Base-by-base conservation (phyloP, 1,140 invertebrate genomes). In the Muscidifurax raptorellus region DNA sequence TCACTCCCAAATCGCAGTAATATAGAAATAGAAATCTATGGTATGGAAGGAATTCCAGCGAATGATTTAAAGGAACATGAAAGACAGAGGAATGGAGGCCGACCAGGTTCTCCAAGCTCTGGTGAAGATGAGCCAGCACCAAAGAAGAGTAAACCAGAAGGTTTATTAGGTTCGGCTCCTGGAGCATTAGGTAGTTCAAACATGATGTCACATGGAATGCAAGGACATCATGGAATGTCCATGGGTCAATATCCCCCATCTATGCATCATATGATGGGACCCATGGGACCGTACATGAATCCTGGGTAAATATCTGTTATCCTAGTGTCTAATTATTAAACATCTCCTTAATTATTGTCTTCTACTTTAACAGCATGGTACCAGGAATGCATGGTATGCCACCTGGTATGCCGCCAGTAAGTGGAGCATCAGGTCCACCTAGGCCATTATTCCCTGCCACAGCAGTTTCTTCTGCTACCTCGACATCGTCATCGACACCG, bases 1-100 rank as follows among this genome's bases (percentile, higher is more conserved):
- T 98, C 99, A 82, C 94, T 99, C 88, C 98, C 98, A 87, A 98
- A 98, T 94, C 95, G 99, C 92, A 98, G 98, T 90, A 99, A 99
- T 94, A 99, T 99, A 91, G 98, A 99, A 94, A 98, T 99, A 92
- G 99, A 99, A 96, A 99, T 99, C 90, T 99, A 99, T 95, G 99
- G 99, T 88, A 99, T 99, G 99, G 99, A 99, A 95, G 99, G 99
- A 86, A 99, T 99, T 90, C 99, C 99, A 30, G 96, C 97, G 86
- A 97, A 97, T 90, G 98, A 99, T 95, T 91, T 98, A 66, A 97
- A 97, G 91, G 97, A 98, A 91, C 98, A 99, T 94, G 98, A 99
- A 94, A 95, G 96, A 89, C 96, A 97, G 90, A 96, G 97, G 93
- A 94, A 95, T 93, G 95, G 94, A 52, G 93, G 92, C 83, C 90